phyloP scores from a whole-genome alignment of 1,140 invertebrate genomes.

The Drosophila suzukii region DNA sequence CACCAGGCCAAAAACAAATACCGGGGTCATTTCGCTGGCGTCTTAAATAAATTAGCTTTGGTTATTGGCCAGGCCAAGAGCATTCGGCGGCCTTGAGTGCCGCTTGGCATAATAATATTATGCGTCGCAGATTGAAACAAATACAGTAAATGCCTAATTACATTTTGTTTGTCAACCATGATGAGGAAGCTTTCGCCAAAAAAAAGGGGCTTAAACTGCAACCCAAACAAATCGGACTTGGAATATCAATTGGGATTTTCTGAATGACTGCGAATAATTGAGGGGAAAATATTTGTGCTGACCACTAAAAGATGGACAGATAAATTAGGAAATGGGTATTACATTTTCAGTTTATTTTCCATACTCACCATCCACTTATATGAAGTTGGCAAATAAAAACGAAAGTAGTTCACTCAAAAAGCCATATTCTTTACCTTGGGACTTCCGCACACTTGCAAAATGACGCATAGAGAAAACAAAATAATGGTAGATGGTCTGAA shows the following conservation, averaged over 20 bases:
- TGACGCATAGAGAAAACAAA: slow-evolving; percentile 17
- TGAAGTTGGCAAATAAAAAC: slow-evolving; percentile 45
- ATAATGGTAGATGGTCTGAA: slow-evolving; percentile 32
- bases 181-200: background rate
- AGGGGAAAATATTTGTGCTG: background rate
- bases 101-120: slow-evolving; percentile 47
- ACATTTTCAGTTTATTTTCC: slow-evolving; percentile 1
- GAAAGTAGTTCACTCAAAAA: slow-evolving; percentile 75
- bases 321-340: background rate
- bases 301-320: no score
- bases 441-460: slow-evolving; percentile 11
- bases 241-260: slow-evolving; percentile 22
- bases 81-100: slow-evolving; percentile 4
- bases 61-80: slow-evolving; percentile 58
- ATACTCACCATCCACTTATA: slow-evolving; percentile 3
- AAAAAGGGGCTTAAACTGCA: slow-evolving; percentile 1
- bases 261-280: no score
- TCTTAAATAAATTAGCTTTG: slow-evolving; percentile 77
- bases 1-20: slow-evolving; percentile 46
- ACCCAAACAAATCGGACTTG: slow-evolving; percentile 9
- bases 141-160: slow-evolving; percentile 67
- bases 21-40: slow-evolving; percentile 55
- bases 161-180: slow-evolving; percentile 49
- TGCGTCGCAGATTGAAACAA: slow-evolving; percentile 53
- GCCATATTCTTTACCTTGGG: slow-evolving; percentile 47